phyloP scores from a whole-genome alignment of 2,797 vertebrate species.

The Zalophus californianus region DNA sequence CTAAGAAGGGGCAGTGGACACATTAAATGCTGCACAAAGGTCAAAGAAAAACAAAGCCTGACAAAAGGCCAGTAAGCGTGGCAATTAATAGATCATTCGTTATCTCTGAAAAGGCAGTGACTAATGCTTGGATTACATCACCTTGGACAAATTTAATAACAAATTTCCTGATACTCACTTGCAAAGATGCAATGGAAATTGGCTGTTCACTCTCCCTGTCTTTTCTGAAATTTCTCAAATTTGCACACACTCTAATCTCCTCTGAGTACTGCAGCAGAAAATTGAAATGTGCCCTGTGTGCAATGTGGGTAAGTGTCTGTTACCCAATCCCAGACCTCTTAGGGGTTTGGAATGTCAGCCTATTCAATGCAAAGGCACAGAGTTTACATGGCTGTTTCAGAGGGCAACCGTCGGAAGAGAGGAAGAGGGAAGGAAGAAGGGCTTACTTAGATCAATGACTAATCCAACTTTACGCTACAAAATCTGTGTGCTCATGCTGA shows the following conservation, averaged over 20 bases:
- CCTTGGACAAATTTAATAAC: slow-evolving; percentile 75
- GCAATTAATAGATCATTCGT: slow-evolving; percentile 63
- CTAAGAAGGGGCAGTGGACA: neutral
- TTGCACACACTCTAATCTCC: slow-evolving; percentile 30
- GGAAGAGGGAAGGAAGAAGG: accelerated
- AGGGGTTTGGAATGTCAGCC: neutral
- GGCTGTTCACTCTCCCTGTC: slow-evolving; percentile 18
- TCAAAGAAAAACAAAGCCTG: slow-evolving; percentile 44
- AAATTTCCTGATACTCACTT: slow-evolving; percentile 76
- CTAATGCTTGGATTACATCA: slow-evolving; percentile 79
- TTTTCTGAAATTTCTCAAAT: slow-evolving; percentile 59
- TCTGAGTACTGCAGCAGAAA: slow-evolving; percentile 58
- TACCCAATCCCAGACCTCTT: neutral
- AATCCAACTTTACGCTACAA: neutral
- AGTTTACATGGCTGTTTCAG: neutral
- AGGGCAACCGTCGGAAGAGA: neutral
- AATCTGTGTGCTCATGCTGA: neutral
- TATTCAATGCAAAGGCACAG: accelerated
- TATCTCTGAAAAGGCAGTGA: slow-evolving; percentile 73
- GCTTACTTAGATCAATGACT: neutral
- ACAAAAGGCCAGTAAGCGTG: neutral
- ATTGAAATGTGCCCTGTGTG: slow-evolving; percentile 35
- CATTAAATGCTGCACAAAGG: neutral
- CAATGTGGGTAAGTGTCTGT: neutral
- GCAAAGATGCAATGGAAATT: slow-evolving; percentile 60